phyloP scores from a whole-genome alignment of 2,888 invertebrate species.

The Ophonus ardosiacus region DNA sequence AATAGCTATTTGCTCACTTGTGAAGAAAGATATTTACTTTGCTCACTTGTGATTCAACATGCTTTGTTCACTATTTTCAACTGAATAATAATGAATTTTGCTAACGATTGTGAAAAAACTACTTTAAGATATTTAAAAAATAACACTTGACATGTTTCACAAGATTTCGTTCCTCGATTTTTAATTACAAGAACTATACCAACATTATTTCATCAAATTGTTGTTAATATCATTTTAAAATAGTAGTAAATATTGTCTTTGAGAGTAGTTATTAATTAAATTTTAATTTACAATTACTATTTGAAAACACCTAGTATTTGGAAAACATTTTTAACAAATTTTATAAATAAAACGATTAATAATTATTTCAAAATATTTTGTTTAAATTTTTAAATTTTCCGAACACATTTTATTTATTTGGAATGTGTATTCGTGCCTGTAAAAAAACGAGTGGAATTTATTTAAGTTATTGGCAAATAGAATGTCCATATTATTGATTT shows the following conservation, averaged over 20 bases:
- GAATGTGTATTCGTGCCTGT: background rate
- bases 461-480: conserved; percentile 4
- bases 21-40: too few relatives aligned
- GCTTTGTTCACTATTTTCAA: too few relatives aligned
- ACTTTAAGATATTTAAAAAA: too few relatives aligned
- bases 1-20: too few relatives aligned
- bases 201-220: background rate
- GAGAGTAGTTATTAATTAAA: background rate
- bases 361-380: background rate
- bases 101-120: too few relatives aligned
- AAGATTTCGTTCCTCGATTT: too few relatives aligned
- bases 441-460: background rate
- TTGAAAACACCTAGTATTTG: background rate
- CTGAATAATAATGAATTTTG: too few relatives aligned
- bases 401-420: background rate
- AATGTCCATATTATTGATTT: conserved; percentile 28
- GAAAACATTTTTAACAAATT: background rate
- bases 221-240: background rate
- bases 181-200: too few relatives aligned
- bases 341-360: background rate
- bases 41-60: too few relatives aligned
- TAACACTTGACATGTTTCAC: too few relatives aligned
- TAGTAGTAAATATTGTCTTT: background rate
- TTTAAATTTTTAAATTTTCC: background rate
- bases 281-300: background rate